phyloP scores from a whole-genome alignment of 2,888 invertebrate genomes.

The Microchrysa polita region DNA sequence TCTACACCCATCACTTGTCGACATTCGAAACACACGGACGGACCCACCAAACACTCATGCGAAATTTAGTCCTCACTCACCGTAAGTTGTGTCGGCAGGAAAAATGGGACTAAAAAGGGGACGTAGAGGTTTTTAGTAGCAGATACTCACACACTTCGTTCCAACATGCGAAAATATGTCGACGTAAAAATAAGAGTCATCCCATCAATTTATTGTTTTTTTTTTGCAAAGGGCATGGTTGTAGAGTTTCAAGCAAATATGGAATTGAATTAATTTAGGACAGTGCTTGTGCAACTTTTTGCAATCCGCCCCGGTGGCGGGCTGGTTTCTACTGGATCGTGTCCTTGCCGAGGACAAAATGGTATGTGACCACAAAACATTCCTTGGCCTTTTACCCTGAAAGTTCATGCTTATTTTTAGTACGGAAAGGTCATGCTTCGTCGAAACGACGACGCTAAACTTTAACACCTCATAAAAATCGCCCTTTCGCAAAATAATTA shows the following conservation, averaged over 20 bases:
- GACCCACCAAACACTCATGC: conserved; percentile 11
- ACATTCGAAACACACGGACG: neutral
- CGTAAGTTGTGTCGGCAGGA: neutral
- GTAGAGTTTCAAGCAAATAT: neutral
- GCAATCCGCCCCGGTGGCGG: neutral
- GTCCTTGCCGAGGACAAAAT: too few relatives aligned
- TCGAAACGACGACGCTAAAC: too few relatives aligned
- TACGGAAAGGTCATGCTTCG: too few relatives aligned
- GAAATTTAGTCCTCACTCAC: neutral
- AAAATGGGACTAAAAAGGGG: neutral
- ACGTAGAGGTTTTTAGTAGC: neutral
- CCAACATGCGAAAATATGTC: conserved; percentile 14
- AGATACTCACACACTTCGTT: neutral
- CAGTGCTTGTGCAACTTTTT: neutral
- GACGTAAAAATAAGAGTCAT: neutral
- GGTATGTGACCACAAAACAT: too few relatives aligned
- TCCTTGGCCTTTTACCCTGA: too few relatives aligned
- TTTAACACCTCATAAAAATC: too few relatives aligned
- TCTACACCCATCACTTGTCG: neutral
- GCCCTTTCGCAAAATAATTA: too few relatives aligned
- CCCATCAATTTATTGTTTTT: neutral
- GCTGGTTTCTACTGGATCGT: too few relatives aligned
- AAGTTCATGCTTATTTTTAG: too few relatives aligned
- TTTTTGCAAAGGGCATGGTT: neutral
- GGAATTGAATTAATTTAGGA: neutral